phyloP scores from a whole-genome alignment of 2,113 vertebrate species.

The Oreotrochilus melanogaster region DNA sequence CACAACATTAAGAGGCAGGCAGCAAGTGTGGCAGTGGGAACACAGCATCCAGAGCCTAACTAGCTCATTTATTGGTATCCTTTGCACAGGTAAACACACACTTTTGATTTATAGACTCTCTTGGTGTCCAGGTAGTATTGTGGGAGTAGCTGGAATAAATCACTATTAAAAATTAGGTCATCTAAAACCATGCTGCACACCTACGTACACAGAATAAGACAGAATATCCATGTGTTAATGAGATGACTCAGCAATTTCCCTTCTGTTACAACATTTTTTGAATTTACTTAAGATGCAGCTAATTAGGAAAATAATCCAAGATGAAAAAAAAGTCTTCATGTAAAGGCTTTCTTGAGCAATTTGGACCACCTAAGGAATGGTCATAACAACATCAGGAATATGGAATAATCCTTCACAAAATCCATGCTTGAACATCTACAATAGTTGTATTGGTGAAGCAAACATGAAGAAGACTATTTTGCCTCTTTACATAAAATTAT shows the following conservation, averaged over 20 bases:
- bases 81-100: not conserved
- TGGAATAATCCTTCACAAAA: not conserved
- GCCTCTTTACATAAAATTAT: not conserved
- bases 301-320: not conserved
- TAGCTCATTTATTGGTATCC: not conserved
- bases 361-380: not conserved
- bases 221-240: not conserved
- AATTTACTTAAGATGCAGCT: not conserved
- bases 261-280: not conserved
- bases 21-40: not conserved
- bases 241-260: not conserved
- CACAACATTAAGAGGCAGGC: not conserved
- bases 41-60: not conserved
- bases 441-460: not conserved
- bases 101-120: not conserved
- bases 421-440: not conserved
- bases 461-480: not conserved
- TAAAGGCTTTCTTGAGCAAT: not conserved
- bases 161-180: not conserved
- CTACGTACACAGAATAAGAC: rapidly evolving
- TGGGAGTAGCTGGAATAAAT: not conserved
- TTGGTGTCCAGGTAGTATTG: not conserved
- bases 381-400: not conserved
- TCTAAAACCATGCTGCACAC: not conserved
- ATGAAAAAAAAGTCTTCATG: not conserved